Base-by-base conservation (phyloP, 2,888 invertebrate genomes). In the Drosophila buzzatii region DNA sequence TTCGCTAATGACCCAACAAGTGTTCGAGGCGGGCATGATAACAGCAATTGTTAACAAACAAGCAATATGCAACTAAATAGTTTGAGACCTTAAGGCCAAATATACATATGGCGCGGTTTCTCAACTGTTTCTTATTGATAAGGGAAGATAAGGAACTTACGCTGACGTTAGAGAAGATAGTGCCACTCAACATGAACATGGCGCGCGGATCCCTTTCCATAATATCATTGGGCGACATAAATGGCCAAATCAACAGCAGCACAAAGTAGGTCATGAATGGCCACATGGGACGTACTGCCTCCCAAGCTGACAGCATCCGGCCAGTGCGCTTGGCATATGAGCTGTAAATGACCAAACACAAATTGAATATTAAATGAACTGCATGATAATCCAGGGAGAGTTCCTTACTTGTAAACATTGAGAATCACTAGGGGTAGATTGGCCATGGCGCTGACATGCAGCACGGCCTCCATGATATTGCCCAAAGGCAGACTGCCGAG, bases 151-250 rank as follows among this genome's bases (percentile, higher is more conserved):
- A 42, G 12, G 2, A 41, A 96, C 97, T 96, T 94, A 99, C 99
- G 91, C 98, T 97, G 91, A 99, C 98, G 93, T 99, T 99, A 33
- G 99, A 98, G 94, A 99, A 99, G 76, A 99, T 96, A 45, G 98
- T 98, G 81, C 99, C 99, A 73, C 97, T 96, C 70, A 98, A 95
- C 92, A 98, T 95, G 92, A 96, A 98, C 93, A 98, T 96, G 62
- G 97, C 95, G 80, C 99, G 94, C 0, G 99, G 98, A 91, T 98
- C 97, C 63, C 94, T 94, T 79, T 96, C 95, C 77, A 99, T 94
- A 82, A 99, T 96, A 91, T 97, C 94, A 73, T 94, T 95, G 8
- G 97, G 97, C 16, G 99, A 99, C 81, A 94, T 94, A 23, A 95
- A 89, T 5, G 97, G 96, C 99, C 99, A 99, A 8, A 95, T 85